Evolutionary conservation across 2,888 invertebrate genomes (phyloP), one percentile per base, ranked within the genome.

Genomic region (Nomada ruficornis): DNA sequence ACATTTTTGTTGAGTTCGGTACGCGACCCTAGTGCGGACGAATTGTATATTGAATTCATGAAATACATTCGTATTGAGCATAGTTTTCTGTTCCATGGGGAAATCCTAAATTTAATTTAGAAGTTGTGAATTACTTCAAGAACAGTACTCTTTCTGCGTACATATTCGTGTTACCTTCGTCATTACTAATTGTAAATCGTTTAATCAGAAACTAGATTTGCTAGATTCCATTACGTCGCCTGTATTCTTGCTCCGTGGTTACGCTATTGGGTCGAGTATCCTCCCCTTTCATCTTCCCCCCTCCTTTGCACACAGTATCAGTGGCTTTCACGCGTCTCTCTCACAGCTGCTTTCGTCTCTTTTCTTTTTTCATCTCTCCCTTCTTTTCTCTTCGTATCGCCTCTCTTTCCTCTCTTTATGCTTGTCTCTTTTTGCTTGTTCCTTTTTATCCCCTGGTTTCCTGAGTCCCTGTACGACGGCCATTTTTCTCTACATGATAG

Each of bases 181-280:
- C 52, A n/a, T 63, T 42, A 29, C 70, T 82, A 20, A 71, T 68
- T 75, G 47, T 47, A 36, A 7, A 26, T 80, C 50, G 67, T 80
- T 79, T 75, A 57, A 72, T 68, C 62, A 52, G 50, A 63, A 75
- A 74, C 26, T 26, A 80, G 69, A 76, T 80, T 77, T 65, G 80
- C 73, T 72, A 64, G 73, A 63, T 69, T 68, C 52, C 62, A 73
- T 77, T 76, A 76, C 63, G 55, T 70, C 47, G 75, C 54, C 70
- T 59, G 42, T 65, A 57, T 59, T 67, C 64, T 77, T 67, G 63
- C 20, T 63, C 52, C 69, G 65, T 79, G 69, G 78, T 82, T 84
- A 82, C 87, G 82, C 84, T 85, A 79, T 79, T 86, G 88, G 83
- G 80, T 86, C 79, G 68, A 82, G 69, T 83, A 80, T 72, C 78